A percentile compares a stretch with the other conserved stretches of the same genome.
These are phyloP conservation scores for Atlantisia rogersi DNA, from an alignment of 2,113 vertebrate genomes.

Conservation along the genomic window DNA sequence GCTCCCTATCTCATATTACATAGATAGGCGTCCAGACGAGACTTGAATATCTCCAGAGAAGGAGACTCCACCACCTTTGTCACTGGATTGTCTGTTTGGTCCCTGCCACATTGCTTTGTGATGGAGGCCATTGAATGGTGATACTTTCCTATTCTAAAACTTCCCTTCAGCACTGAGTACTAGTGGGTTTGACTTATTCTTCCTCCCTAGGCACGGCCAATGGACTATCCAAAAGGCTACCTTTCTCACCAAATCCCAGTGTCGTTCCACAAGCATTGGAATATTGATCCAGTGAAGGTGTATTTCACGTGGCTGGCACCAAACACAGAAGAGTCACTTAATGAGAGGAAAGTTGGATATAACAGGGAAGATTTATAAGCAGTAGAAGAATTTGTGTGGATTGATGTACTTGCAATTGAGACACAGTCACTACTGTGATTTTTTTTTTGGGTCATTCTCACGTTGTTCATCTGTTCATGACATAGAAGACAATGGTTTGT, in stretches of 20 bases:
- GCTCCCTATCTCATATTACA: no score
- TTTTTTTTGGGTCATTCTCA: not conserved
- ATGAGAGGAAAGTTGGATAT: constrained; percentile 29
- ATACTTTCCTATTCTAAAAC: not conserved
- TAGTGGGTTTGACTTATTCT: constrained; percentile 30
- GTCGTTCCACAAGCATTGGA: constrained; percentile 99
- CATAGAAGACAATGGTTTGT: not conserved
- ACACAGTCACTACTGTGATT: not conserved
- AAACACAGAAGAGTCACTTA: constrained; percentile 64
- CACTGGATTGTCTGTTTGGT: not conserved
- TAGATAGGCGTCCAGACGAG: no score
- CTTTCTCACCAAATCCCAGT: constrained; percentile 94
- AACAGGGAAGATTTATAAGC: constrained; percentile 85
- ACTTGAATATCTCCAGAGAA: no score
- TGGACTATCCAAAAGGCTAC: constrained; percentile 90
- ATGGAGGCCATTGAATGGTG: not conserved
- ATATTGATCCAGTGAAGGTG: constrained; percentile 90
- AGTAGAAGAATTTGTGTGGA: not conserved
- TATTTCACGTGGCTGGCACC: constrained; percentile 89
- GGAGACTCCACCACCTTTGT: no score
- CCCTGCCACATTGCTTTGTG: not conserved
- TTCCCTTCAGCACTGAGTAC: not conserved
- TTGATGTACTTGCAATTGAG: not conserved
- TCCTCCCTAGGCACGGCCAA: constrained; percentile 87
- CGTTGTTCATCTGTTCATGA: not conserved